Evolutionary conservation across 2,888 invertebrate genomes (phyloP), one percentile per base, ranked within the genome.

Genomic region (Choreutis nemorana): DNA sequence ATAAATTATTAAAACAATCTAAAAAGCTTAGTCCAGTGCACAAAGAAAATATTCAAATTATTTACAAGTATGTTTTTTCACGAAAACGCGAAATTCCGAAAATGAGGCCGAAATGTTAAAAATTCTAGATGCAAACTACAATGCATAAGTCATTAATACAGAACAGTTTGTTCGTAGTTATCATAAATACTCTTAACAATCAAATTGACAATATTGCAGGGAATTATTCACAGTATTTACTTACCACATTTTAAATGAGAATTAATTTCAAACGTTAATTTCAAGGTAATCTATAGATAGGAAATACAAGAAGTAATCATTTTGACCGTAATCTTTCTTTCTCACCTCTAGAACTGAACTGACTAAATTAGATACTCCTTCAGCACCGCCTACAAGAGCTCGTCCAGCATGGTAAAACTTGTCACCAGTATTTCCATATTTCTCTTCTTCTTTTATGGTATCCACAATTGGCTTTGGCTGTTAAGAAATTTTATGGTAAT

Each of bases 391-490:
- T 2, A 91, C 85, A 14, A 91, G 45, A 1, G 82, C 81, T 31
- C 81, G 81, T 1, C 88, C 87, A 14, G 87, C 62, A 9, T 68
- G 68, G 34, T 83, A 82, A 41, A 86, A 86, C 51, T 83, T 84
- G 44, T 87, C 88, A 0, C 86, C 91, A 28, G 72, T 81, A 51
- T 91, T 91, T 11, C 91, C 91, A 52, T 89, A 91, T 50, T 90
- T 91, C 28, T 91, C 90, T 28, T 87, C 81, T 55, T 91, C 90
- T 23, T 65, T 72, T 41, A 89, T 87, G 3, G 83, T 83, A 46
- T 91, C 91, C 13, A 91, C 83, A 34, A 91, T 73, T 1, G 91
- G 90, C 39, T 82, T 80, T 0, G 89, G 87, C 81, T 84, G 51
- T 33, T 41, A 41, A 35, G 14, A 24, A n/a, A n/a, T n/a, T n/a